A percentile compares a stretch with the other conserved stretches of the same genome.
These are phyloP conservation scores for Platypus cylindrus DNA, from an alignment of 2,888 invertebrate genomes.

Conservation along the genomic window DNA sequence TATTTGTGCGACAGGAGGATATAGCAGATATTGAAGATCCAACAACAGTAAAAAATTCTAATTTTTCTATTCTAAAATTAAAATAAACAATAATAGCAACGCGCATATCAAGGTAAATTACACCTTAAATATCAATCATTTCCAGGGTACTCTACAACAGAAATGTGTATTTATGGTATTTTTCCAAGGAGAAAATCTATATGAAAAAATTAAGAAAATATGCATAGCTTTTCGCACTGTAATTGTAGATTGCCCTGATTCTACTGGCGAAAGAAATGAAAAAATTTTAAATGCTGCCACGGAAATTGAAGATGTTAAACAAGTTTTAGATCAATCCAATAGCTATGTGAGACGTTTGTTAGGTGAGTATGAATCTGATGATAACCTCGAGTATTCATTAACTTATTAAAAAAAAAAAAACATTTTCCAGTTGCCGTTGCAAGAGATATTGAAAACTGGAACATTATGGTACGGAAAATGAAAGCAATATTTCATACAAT, in stretches of 20 bases:
- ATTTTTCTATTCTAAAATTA: background rate
- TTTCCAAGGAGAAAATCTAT: conserved; percentile 87
- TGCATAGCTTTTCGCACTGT: conserved; percentile 88
- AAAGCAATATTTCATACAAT: conserved; percentile 66
- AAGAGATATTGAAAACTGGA: conserved; percentile 78
- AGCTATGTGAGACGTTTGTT: conserved; percentile 72
- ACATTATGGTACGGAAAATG: conserved; percentile 65
- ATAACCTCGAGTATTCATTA: no score
- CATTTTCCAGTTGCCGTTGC: conserved; percentile 59
- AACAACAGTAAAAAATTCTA: conserved; percentile 58
- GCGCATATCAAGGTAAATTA: background rate
- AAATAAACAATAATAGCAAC: background rate
- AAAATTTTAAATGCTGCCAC: conserved; percentile 85
- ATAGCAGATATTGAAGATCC: conserved; percentile 76
- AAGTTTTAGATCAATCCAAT: conserved; percentile 73
- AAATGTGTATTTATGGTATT: conserved; percentile 83
- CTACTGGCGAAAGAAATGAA: conserved; percentile 70
- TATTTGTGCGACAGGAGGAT: conserved; percentile 79
- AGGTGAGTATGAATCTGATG: conserved; percentile 1
- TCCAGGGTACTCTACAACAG: conserved; percentile 71
- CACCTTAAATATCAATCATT: background rate
- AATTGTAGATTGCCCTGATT: conserved; percentile 83
- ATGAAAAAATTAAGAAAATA: conserved; percentile 81
- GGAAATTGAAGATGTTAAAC: conserved; percentile 73
- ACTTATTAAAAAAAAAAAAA: no score